Conservation (phyloP, 2,113 vertebrate species). For the Coracopsis vasa region DNA sequence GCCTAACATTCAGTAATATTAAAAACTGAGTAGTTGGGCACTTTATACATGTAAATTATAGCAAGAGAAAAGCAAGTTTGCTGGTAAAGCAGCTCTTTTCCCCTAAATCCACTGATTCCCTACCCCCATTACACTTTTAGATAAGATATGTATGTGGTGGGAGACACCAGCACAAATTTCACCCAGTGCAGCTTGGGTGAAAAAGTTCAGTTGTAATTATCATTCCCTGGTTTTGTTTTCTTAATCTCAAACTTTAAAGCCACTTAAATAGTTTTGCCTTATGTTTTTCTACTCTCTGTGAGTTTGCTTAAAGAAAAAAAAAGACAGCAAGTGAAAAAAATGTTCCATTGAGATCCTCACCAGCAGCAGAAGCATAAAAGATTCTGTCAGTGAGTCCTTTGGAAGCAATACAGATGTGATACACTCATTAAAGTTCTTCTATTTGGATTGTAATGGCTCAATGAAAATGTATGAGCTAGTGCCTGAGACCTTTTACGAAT, state of each 20-base stretch:
- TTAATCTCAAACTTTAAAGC: slow-evolving; percentile 60
- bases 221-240: slow-evolving; percentile 1
- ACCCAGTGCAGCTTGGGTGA: neutral
- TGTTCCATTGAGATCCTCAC: slow-evolving; percentile 21
- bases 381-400: slow-evolving; percentile 52
- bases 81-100: neutral
- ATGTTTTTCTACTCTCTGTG: neutral
- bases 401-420: slow-evolving; percentile 56
- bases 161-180: neutral
- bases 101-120: neutral
- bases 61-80: neutral
- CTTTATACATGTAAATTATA: neutral
- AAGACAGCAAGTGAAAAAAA: neutral
- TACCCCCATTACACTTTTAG: neutral
- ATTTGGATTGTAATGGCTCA: slow-evolving; percentile 61
- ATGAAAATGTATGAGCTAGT: slow-evolving; percentile 41
- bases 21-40: neutral
- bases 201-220: neutral
- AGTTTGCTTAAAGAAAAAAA: slow-evolving; percentile 30
- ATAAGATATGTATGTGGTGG: neutral
- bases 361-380: slow-evolving; percentile 58
- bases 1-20: neutral
- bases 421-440: slow-evolving; percentile 60
- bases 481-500: slow-evolving; percentile 28
- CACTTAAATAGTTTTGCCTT: neutral